phyloP scores from a whole-genome alignment of 2,888 invertebrate species.

The Laothoe populi region DNA sequence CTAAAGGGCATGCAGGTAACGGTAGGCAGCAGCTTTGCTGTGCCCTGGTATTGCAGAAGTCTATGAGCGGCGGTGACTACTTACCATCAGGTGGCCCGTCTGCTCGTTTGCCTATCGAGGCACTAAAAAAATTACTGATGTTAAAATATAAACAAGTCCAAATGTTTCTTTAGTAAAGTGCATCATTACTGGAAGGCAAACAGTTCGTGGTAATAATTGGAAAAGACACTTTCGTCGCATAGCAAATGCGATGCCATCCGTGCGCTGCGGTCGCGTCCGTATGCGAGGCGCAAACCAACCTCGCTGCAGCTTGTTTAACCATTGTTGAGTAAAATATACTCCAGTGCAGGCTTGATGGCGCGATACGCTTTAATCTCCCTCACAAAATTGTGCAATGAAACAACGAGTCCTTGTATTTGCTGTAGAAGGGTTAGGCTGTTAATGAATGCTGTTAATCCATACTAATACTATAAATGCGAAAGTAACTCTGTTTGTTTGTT shows the following conservation, averaged over 20 bases:
- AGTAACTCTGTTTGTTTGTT: too few species aligned
- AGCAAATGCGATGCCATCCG: conserved; percentile 7
- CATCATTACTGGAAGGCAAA: conserved; percentile 10
- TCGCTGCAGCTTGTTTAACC: conserved; percentile 21
- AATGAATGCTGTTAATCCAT: too few species aligned
- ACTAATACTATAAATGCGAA: too few species aligned
- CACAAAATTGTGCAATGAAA: conserved; percentile 8
- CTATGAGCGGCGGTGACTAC: too few species aligned
- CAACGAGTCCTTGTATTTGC: neutral
- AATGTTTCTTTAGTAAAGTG: neutral
- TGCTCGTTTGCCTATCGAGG: too few species aligned
- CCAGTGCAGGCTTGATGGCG: neutral
- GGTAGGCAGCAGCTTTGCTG: too few species aligned
- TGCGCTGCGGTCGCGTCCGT: conserved; percentile 10
- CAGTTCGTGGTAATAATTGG: conserved; percentile 21
- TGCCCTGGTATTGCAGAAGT: too few species aligned
- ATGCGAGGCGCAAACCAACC: conserved; percentile 16
- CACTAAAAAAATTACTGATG: too few species aligned
- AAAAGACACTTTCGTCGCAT: conserved; percentile 15
- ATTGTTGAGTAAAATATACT: conserved; percentile 21
- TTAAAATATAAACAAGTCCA: conserved; percentile 3
- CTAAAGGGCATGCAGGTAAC: too few species aligned
- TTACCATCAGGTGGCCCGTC: too few species aligned
- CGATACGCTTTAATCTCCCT: conserved; percentile 15
- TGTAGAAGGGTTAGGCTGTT: neutral